phyloP scores from a whole-genome alignment of 2,888 invertebrate genomes.

The Hartigia nigra region DNA sequence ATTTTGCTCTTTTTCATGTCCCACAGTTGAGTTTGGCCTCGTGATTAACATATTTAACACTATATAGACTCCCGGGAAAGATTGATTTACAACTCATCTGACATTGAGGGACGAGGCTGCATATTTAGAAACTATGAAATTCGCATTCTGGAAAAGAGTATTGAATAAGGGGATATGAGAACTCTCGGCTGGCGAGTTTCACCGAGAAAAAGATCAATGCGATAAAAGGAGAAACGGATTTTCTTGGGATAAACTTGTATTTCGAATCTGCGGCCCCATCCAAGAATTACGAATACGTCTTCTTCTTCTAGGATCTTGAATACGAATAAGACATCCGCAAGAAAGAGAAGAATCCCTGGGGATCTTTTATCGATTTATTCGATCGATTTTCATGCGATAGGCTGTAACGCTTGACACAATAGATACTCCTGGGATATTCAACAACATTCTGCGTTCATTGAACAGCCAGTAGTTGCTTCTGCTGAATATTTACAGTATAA shows the following conservation, averaged over 20 bases:
- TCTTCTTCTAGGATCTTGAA: not conserved
- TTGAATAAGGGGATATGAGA: constrained; percentile 68
- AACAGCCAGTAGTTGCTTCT: constrained; percentile 67
- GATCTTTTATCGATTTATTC: not conserved
- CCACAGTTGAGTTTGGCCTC: not conserved
- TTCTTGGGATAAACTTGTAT: constrained; percentile 45
- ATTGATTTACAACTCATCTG: constrained; percentile 69
- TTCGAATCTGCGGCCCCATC: not conserved
- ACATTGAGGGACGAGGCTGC: constrained; percentile 74
- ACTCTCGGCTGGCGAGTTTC: constrained; percentile 72
- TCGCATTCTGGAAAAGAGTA: constrained; percentile 70
- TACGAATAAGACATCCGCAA: not conserved
- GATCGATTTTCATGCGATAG: constrained; percentile 10
- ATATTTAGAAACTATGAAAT: constrained; percentile 76
- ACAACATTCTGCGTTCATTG: constrained; percentile 69
- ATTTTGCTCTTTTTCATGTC: too few relatives aligned
- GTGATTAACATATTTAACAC: not conserved
- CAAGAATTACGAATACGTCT: not conserved
- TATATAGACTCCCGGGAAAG: constrained; percentile 57
- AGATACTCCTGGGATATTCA: constrained; percentile 74
- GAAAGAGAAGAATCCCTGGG: not conserved
- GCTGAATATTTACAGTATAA: constrained; percentile 71
- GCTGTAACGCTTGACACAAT: constrained; percentile 42
- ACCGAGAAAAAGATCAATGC: constrained; percentile 33
- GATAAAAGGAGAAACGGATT: constrained; percentile 39